Conservation (phyloP, 1,140 invertebrate species). For the Halyomorpha halys region DNA sequence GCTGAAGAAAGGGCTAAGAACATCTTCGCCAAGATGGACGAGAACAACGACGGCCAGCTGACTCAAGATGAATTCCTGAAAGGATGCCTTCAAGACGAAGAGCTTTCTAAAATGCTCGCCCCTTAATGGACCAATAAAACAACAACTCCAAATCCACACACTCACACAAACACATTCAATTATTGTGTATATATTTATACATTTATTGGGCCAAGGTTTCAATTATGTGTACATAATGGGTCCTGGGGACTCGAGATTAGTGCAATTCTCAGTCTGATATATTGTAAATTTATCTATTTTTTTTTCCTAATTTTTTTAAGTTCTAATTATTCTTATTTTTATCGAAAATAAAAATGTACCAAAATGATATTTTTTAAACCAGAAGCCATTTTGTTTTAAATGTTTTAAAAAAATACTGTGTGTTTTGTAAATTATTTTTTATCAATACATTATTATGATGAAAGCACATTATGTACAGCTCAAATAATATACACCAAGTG, state of each 20-base stretch:
- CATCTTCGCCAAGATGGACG: slow-evolving; percentile 99
- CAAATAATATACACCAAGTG: slow-evolving; percentile 22
- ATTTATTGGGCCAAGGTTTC: slow-evolving; percentile 19
- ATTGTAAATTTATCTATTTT: no score
- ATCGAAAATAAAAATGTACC: neutral
- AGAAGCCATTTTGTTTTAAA: no score
- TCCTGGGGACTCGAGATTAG: slow-evolving; percentile 16
- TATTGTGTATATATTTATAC: slow-evolving; percentile 20
- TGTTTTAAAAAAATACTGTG: no score
- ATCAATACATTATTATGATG: no score
- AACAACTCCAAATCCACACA: slow-evolving; percentile 9
- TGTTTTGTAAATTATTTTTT: no score
- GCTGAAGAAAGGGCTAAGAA: slow-evolving; percentile 95
- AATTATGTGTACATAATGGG: slow-evolving; percentile 17
- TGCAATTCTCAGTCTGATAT: slow-evolving; percentile 11
- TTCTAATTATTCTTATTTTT: neutral
- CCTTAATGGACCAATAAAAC: slow-evolving; percentile 52
- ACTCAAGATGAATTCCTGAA: slow-evolving; percentile 98
- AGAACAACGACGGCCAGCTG: slow-evolving; percentile 95
- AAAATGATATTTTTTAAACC: slow-evolving; percentile 4
- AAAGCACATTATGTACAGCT: slow-evolving; percentile 21
- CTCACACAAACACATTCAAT: slow-evolving; percentile 18
- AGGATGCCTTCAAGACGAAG: slow-evolving; percentile 95
- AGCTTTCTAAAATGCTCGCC: slow-evolving; percentile 89
- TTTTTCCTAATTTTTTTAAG: neutral